Base-by-base conservation (phyloP, 2,797 vertebrate genomes). In the Leucoraja ocellata region DNA sequence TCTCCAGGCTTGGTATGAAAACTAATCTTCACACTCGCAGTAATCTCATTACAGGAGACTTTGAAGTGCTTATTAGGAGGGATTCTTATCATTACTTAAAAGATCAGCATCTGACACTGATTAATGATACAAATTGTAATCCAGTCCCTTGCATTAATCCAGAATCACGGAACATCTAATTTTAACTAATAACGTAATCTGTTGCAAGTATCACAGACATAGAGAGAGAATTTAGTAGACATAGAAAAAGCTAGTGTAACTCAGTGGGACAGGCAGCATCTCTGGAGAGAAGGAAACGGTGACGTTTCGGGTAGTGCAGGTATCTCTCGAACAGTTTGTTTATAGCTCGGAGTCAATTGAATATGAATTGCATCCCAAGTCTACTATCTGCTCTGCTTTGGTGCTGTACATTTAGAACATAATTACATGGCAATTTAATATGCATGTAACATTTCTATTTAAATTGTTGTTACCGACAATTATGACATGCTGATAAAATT, bases 291-390 rank as follows among this genome's bases (percentile, higher is more conserved):
- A 54, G 46, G 46, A 54, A 54, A 54, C 4, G 46, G 46, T 46
- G 2, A 46, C 0, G 46, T 46, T 46, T 46, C 39, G 39, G 39
- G 46, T 46, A 2, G 71, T 93, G 94, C 61, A 80, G 80, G 78
- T 93, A 93, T 91, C 39, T 91, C 94, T 90, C 71, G 39, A 81
- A 68, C 94, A 93, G 93, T 93, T 79, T 94, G 80, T 94, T 83
- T 93, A 93, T 3, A 91, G 93, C 94, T 93, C 16, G 13, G 93
- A 93, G 93, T 93, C 73, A 18, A 25, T 63, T 86, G 46, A 93
- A 58, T 81, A 23, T 76, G 2, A 39, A 28, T 11, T 92, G 25
- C 23, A 28, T 92, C 28, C 46, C 88, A 63, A 91, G 88, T 74
- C 10, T 54, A 54, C 46, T 39, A 46, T 74, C 36, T 23, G 10